Percentiles rank a stretch among this genome's conserved stretches.
Evolutionary conservation across 53 echinoderm and acorn worm genomes (phyloP).

Genomic region (Holothuria leucospilota): DNA sequence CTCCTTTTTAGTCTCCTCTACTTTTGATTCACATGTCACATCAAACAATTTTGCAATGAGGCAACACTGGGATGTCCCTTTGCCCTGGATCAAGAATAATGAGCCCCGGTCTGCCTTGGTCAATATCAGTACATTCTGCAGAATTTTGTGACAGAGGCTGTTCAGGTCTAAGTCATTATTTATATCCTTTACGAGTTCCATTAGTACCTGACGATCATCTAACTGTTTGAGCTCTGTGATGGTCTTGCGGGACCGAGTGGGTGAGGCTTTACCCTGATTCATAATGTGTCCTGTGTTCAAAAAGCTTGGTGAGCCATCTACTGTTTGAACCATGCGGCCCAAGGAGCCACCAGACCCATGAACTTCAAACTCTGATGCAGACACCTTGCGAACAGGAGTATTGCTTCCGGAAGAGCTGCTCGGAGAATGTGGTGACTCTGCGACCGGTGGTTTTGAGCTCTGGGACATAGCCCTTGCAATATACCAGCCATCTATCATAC

Average conservation of each 20-base stretch:
- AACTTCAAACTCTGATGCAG: constrained; percentile 97
- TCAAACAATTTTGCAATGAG: constrained; percentile 93
- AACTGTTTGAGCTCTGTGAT: constrained; percentile 90
- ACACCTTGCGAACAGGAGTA: constrained; percentile 96
- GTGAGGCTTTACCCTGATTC: constrained; percentile 84
- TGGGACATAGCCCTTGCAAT: constrained; percentile 94
- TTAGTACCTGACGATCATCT: constrained; percentile 90
- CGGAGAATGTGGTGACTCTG: constrained; percentile 91
- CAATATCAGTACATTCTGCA: constrained; percentile 94
- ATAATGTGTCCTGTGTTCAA: constrained; percentile 83
- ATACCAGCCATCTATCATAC: constrained; percentile 99
- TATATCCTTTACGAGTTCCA: constrained; percentile 98
- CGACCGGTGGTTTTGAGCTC: constrained; percentile 85
- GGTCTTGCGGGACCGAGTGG: constrained; percentile 91
- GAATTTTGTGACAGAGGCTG: constrained; percentile 95
- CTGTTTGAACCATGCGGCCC: constrained; percentile 95
- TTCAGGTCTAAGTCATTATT: constrained; percentile 93
- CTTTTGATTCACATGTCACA: constrained; percentile 92
- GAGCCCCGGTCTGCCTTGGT: constrained; percentile 96
- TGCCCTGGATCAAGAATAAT: constrained; percentile 91
- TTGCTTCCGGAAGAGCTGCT: constrained; percentile 98
- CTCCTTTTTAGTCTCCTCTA: constrained; percentile 90
- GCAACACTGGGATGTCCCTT: constrained; percentile 92
- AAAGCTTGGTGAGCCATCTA: constrained; percentile 95
- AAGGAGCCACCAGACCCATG: constrained; percentile 89